A percentile compares a stretch with the other conserved stretches of the same genome.
phyloP scores from a whole-genome alignment of 1,140 invertebrate genomes.

The Oryctes rhinoceros region DNA sequence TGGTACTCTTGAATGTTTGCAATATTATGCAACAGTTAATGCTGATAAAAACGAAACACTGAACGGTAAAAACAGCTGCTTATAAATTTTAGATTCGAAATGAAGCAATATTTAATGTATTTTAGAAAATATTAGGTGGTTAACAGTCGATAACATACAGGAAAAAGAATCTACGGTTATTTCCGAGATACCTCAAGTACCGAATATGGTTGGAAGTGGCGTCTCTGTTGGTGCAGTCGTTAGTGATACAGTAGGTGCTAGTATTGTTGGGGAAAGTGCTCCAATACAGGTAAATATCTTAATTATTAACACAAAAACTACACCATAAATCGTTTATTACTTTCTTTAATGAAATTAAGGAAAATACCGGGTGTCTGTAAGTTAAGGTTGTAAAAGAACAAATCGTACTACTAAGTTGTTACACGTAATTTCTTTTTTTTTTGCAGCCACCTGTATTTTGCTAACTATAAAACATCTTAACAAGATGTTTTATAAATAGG shows the following conservation, averaged over 20 bases:
- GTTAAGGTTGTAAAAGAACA: too few species aligned
- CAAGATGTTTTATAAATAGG: too few species aligned
- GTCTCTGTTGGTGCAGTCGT: conserved; percentile 96
- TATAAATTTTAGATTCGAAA: too few species aligned
- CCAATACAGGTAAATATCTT: conserved; percentile 60
- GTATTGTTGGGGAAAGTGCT: conserved; percentile 65
- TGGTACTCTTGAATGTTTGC: conserved; percentile 95
- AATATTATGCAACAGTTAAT: conserved; percentile 97
- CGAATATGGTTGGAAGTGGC: conserved; percentile 88
- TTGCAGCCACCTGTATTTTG: too few species aligned
- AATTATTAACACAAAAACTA: conserved; percentile 32
- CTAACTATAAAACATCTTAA: too few species aligned
- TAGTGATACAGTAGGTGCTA: conserved; percentile 88
- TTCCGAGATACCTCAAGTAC: conserved; percentile 81
- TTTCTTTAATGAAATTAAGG: too few species aligned
- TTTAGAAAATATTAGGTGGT: conserved; percentile 93
- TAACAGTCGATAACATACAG: conserved; percentile 91
- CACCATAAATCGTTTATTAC: too few species aligned
- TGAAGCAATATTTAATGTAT: neutral
- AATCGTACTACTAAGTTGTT: too few species aligned
- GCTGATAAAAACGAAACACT: conserved; percentile 73
- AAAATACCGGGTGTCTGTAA: too few species aligned
- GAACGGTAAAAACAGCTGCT: conserved; percentile 56
- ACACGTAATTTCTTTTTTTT: too few species aligned
- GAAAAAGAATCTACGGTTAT: conserved; percentile 83